These are phyloP conservation scores for Liolophura sinensis DNA, from an alignment of 1,140 invertebrate species.

Conservation along the genomic window DNA sequence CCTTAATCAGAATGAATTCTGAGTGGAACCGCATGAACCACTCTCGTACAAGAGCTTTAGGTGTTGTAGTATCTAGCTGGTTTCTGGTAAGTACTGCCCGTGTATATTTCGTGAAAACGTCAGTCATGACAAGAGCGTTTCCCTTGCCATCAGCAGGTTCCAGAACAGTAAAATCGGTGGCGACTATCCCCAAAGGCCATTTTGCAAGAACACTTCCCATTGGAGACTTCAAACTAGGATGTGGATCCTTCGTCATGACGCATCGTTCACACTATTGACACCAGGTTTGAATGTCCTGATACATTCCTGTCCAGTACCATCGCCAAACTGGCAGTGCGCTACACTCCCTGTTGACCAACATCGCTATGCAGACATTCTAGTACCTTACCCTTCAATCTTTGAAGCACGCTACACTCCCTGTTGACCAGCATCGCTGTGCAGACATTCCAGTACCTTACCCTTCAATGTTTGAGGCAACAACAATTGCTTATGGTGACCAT, in stretches of 20 bases:
- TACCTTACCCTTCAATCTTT: no score
- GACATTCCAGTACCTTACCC: constrained; percentile 11
- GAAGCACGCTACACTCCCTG: no score
- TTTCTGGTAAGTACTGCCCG: not conserved
- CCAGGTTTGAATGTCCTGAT: not conserved
- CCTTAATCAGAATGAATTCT: constrained; percentile 6
- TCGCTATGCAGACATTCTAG: constrained; percentile 14
- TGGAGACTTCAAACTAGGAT: no score
- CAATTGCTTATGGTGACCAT: constrained; percentile 8
- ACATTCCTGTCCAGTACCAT: no score
- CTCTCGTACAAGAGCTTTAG: not conserved
- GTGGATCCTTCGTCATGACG: not conserved
- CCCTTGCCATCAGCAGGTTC: not conserved
- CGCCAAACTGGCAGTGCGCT: constrained; percentile 10
- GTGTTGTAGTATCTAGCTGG: constrained; percentile 3
- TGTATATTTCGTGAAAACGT: constrained; percentile 8
- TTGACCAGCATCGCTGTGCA: no score
- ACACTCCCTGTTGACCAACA: constrained; percentile 18
- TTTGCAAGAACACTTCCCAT: no score
- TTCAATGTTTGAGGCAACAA: constrained; percentile 10
- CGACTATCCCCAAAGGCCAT: constrained; percentile 3
- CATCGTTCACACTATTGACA: not conserved
- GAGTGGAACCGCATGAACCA: not conserved
- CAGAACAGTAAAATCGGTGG: constrained; percentile 1
- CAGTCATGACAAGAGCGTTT: constrained; percentile 7